Evolutionary conservation across 2,888 invertebrate species (phyloP), one percentile per base, ranked within the genome.

Genomic region (Fragum fragum): DNA sequence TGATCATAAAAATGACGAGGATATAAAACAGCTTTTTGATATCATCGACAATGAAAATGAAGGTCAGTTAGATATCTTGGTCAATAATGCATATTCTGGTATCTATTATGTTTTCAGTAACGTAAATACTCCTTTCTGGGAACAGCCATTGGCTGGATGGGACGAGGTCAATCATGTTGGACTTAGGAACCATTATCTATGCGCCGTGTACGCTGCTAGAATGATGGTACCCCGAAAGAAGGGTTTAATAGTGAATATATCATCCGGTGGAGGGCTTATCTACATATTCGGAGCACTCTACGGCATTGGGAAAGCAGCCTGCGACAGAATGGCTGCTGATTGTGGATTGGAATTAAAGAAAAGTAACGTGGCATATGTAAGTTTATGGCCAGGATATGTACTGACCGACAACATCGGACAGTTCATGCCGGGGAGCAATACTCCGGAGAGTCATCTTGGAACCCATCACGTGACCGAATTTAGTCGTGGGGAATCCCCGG

Each of bases 291-390:
- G 94, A 79, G 94, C 94, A 5, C 89, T 95, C 0, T 95, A 95
- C 95, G 95, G 95, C 0, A 90, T 94, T 23, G 95, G 95, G 11
- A 95, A 95, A 83, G 93, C 91, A 55, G 95, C 95, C 89, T 89
- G 90, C 63, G 95, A 95, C 82, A 89, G 95, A 36, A 94, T 95
- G 95, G 94, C 95, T 0, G 94, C 92, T 0, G 95, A 95, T 83
- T 95, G 94, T 87, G 95, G 92, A 0, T 53, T 89, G n/a, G 95
- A 95, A 77, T 87, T 95, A 52, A 83, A 86, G 63, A 91, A 92
- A 42, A 86, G 93, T 63, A 90, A 93, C 68, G 94, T 95, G 11
- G 91, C 94, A 11, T 92, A 87, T 57, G 88, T 95, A 1, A 94
- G 94, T 63, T 86, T 95, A 6, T 95, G 95, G 94, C 95, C 95